phyloP scores from a whole-genome alignment of 1,140 invertebrate genomes.

The Riptortus pedestris region DNA sequence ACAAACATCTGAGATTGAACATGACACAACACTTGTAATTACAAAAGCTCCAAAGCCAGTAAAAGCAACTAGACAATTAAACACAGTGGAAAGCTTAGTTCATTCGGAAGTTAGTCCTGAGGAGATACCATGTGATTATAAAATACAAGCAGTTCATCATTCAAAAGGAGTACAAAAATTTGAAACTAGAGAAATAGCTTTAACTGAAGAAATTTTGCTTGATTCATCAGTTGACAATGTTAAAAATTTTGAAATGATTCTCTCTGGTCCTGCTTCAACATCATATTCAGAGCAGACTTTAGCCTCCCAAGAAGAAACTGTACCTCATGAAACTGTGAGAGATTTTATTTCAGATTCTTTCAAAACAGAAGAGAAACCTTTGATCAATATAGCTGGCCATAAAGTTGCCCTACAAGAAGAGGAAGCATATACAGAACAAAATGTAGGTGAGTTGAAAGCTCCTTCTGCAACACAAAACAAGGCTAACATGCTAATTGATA shows the following conservation, averaged over 20 bases:
- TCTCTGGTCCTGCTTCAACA: background rate
- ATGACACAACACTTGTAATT: background rate
- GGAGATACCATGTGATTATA: background rate
- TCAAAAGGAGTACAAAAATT: constrained; percentile 21
- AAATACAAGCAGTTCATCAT: background rate
- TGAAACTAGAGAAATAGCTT: constrained; percentile 26
- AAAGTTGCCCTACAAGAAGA: constrained; percentile 23
- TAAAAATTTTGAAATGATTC: background rate
- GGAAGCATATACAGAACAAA: constrained; percentile 15
- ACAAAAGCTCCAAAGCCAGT: background rate
- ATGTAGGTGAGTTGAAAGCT: constrained; percentile 7
- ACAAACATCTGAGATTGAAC: background rate
- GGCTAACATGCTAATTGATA: constrained; percentile 14
- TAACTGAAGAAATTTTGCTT: constrained; percentile 8
- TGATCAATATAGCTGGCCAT: constrained; percentile 17
- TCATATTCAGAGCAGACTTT: background rate
- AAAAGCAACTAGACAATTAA: constrained; percentile 17
- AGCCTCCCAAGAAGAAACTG: constrained; percentile 21
- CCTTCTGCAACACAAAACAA: background rate
- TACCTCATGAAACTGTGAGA: constrained; percentile 15
- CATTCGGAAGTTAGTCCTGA: constrained; percentile 9
- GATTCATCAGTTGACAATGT: constrained; percentile 14
- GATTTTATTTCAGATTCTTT: constrained; percentile 10
- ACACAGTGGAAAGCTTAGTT: constrained; percentile 15
- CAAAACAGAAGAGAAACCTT: constrained; percentile 17